These are phyloP conservation scores for Bombus soroeensis DNA, from an alignment of 1,140 invertebrate species.

Conservation along the genomic window DNA sequence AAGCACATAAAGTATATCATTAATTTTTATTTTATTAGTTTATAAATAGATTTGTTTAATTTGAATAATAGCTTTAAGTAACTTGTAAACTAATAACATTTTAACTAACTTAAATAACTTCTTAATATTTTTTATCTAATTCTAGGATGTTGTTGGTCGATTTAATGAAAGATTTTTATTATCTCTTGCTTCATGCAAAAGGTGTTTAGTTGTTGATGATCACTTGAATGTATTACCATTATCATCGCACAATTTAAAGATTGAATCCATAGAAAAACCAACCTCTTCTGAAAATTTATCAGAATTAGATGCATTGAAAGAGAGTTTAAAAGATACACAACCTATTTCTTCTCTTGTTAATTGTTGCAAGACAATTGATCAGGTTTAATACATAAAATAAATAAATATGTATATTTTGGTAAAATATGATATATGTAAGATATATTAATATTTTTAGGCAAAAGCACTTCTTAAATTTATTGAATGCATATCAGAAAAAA, in stretches of 20 bases:
- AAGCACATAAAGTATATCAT: conserved; percentile 89
- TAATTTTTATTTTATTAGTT: neutral
- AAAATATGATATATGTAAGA: neutral
- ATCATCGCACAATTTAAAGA: conserved; percentile 93
- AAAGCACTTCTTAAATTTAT: conserved; percentile 97
- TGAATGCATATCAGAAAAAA: conserved; percentile 97
- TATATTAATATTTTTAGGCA: conserved; percentile 82
- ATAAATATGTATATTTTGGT: neutral
- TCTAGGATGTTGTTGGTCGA: conserved; percentile 91
- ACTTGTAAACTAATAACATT: too few relatives aligned
- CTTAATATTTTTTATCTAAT: conserved; percentile 21
- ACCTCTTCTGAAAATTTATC: conserved; percentile 80
- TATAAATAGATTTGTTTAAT: neutral
- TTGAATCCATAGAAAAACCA: conserved; percentile 86
- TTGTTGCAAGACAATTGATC: conserved; percentile 96
- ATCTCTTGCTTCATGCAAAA: conserved; percentile 93
- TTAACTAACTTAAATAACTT: conserved; percentile 5
- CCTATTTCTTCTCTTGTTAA: conserved; percentile 95
- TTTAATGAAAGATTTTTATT: conserved; percentile 99
- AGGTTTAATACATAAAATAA: conserved; percentile 82
- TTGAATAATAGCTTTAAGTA: neutral
- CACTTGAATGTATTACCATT: conserved; percentile 95
- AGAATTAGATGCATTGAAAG: conserved; percentile 89
- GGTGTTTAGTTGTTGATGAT: conserved; percentile 97
- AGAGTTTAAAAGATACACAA: conserved; percentile 92